These are phyloP conservation scores for Montipora capitata DNA, from an alignment of 92 coral and sea anemone species.

Conservation along the genomic window DNA sequence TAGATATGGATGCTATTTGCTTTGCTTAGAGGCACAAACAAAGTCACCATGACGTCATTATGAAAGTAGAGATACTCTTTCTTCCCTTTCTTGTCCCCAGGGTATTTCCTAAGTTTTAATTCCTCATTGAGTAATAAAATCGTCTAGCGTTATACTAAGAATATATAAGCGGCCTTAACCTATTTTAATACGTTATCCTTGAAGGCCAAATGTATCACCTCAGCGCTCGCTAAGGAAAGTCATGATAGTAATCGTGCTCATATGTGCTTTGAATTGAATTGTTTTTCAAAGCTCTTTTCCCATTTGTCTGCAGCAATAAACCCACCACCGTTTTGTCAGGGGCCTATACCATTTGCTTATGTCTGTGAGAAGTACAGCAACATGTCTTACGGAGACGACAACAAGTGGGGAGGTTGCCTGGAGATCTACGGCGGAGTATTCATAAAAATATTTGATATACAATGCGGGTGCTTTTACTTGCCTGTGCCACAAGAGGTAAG, in stretches of 20 bases:
- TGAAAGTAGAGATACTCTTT: too few species aligned
- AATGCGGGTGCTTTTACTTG: constrained; percentile 24
- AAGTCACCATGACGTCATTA: too few species aligned
- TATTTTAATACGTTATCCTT: too few species aligned
- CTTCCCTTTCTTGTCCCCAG: too few species aligned
- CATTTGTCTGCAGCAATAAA: constrained; percentile 3
- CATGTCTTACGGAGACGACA: constrained; percentile 28
- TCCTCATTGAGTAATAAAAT: too few species aligned
- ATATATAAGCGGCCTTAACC: too few species aligned
- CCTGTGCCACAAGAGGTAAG: neutral
- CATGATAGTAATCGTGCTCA: neutral
- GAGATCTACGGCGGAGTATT: constrained; percentile 27
- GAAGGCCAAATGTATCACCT: too few species aligned
- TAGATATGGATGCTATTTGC: too few species aligned
- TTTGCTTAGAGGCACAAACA: too few species aligned
- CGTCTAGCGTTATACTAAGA: too few species aligned
- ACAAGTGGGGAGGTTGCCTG: constrained; percentile 50
- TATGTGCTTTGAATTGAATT: neutral
- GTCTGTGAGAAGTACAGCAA: constrained; percentile 36
- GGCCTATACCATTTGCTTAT: neutral
- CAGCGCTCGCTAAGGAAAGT: neutral
- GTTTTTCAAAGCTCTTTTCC: neutral
- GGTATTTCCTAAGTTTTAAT: too few species aligned
- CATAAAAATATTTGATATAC: neutral
- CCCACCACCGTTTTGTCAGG: constrained; percentile 43